A percentile compares a stretch with the other conserved stretches of the same genome.
Evolutionary conservation across 2,888 invertebrate genomes (phyloP).

Genomic region (Heterodera filipjevi): DNA sequence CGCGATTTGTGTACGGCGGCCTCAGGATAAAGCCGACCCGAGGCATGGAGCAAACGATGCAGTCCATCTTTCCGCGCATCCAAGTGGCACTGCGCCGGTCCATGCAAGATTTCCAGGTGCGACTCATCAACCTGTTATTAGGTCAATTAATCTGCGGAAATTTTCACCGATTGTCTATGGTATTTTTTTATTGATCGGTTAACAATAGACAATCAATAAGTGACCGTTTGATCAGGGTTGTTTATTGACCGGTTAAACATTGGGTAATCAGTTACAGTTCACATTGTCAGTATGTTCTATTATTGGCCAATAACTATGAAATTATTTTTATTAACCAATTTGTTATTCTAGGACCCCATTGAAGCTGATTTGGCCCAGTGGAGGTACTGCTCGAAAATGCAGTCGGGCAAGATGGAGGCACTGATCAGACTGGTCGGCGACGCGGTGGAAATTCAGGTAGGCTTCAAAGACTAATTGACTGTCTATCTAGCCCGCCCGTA

Average conservation of each 20-base stretch:
- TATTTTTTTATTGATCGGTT: no score
- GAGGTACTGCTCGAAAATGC: conserved; percentile 72
- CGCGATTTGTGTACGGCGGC: conserved; percentile 67
- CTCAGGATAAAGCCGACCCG: conserved; percentile 68
- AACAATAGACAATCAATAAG: no score
- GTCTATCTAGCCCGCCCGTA: no score
- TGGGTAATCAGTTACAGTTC: no score
- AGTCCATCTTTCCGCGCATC: conserved; percentile 74
- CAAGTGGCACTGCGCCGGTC: conserved; percentile 73
- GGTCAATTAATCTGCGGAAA: no score
- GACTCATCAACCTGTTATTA: not conserved
- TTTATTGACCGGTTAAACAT: no score
- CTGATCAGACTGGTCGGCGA: conserved; percentile 69
- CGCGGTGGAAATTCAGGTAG: conserved; percentile 46
- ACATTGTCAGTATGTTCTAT: no score
- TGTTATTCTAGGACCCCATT: conserved; percentile 66
- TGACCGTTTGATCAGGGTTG: no score
- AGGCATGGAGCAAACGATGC: conserved; percentile 71
- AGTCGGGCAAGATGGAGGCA: conserved; percentile 75
- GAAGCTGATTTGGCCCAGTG: conserved; percentile 76
- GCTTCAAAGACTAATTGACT: not conserved
- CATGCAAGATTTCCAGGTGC: conserved; percentile 68
- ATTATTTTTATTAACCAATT: no score
- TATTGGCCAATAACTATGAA: no score
- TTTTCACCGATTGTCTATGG: no score